Conservation (phyloP, 2,888 invertebrate genomes). For the Coelopa pilipes region DNA sequence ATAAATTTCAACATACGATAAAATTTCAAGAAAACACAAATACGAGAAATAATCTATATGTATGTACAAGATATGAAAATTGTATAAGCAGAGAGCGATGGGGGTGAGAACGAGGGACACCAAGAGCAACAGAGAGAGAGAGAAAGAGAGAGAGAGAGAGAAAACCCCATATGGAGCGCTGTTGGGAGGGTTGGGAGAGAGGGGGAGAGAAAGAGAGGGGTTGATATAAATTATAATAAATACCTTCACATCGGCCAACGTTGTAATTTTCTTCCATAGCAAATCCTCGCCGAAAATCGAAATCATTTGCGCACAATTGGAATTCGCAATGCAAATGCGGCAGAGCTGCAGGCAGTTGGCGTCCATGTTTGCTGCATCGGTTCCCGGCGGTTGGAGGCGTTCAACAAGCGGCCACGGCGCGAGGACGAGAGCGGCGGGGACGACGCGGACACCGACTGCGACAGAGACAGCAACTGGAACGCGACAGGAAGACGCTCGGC, state of each 20-base stretch:
- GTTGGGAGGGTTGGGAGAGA: too few species aligned
- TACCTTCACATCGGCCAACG: slow-evolving; percentile 65
- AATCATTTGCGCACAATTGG: slow-evolving; percentile 62
- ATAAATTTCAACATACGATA: slow-evolving; percentile 31
- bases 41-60: neutral
- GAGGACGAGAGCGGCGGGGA: neutral
- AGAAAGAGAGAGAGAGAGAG: too few species aligned
- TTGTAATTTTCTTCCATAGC: slow-evolving; percentile 64
- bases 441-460: neutral
- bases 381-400: neutral
- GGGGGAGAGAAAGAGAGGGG: neutral
- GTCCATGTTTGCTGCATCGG: slow-evolving; percentile 49
- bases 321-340: slow-evolving; percentile 65
- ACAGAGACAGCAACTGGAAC: neutral
- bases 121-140: too few species aligned
- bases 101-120: too few species aligned
- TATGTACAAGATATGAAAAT: neutral
- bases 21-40: slow-evolving; percentile 10
- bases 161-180: too few species aligned
- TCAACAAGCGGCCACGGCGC: neutral
- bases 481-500: neutral
- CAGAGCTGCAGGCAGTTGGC: slow-evolving; percentile 58
- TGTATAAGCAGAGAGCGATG: neutral
- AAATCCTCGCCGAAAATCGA: slow-evolving; percentile 66
- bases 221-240: slow-evolving; percentile 24